These are phyloP conservation scores for Meda fulgida DNA, from an alignment of 2,797 vertebrate genomes.

Conservation along the genomic window DNA sequence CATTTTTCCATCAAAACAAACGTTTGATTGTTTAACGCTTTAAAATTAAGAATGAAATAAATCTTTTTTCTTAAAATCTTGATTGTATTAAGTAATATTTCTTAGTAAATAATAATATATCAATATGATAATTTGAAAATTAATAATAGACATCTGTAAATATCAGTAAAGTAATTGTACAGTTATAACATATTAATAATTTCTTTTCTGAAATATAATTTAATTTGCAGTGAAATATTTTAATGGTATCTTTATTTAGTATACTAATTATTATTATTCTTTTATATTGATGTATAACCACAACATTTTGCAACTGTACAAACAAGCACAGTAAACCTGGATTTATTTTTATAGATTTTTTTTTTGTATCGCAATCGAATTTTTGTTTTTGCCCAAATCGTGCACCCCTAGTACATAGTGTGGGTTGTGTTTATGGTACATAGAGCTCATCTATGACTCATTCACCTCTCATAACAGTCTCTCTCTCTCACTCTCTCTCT, in stretches of 20 bases:
- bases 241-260: not conserved
- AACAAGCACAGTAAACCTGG: not conserved
- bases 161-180: not conserved
- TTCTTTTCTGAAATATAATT: no score
- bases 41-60: not conserved
- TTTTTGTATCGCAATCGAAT: not conserved
- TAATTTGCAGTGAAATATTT: no score
- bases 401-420: not conserved
- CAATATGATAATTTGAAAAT: no score
- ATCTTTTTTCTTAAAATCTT: not conserved
- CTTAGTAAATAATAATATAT: no score
- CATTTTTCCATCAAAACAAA: not conserved
- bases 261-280: not conserved
- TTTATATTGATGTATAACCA: not conserved
- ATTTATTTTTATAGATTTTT: no score
- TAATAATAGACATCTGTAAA: not conserved
- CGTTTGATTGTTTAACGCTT: not conserved
- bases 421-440: not conserved
- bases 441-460: constrained; percentile 78
- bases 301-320: not conserved
- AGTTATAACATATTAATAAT: not conserved
- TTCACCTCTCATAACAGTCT: constrained; percentile 81
- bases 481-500: constrained; percentile 65
- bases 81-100: not conserved
- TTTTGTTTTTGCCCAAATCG: not conserved